Base-by-base conservation (phyloP, 2,888 invertebrate genomes). In the Caenorhabditis sulstoni region DNA sequence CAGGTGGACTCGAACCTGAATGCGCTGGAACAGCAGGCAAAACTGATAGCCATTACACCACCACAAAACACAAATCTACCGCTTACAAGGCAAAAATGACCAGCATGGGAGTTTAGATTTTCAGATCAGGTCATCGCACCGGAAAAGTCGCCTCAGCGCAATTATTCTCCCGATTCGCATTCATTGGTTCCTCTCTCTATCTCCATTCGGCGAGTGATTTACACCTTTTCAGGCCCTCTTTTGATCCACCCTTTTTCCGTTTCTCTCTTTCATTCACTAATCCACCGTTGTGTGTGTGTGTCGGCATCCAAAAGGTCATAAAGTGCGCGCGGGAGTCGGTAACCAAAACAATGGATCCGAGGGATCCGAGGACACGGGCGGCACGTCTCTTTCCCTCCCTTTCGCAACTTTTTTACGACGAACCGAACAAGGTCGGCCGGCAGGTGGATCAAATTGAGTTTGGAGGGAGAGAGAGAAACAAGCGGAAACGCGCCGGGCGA, bases 331-430 rank as follows among this genome's bases (percentile, higher is more conserved):
- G 47, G 47, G 23, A 35, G 53, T 45, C 29, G 55, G 58, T 29
- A 61, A 64, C 35, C 64, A 64, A 73, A 73, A 73, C 73, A 73
- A 73, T 73, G 64, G 23, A 20, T 8, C 16, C 16, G 20, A 50
- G 53, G 20, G 41, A 41, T 53, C 29, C 52, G 58, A 52, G 59
- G 59, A 52, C 59, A 52, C 16, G 18, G 29, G 29, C 23, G 61
- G 53, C 70, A 61, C 53, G 62, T 55, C 62, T 55, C n/a, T 55
- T 62, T 47, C 55, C 45, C 47, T 64, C 57, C 50, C 58, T 50
- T 65, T 58, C 22, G 47, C 66, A 73, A 73, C 73, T 65, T 73
- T 71, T 71, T 73, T 73, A 73, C 37, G 73, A 73, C 55, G 37
- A 62, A 62, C 62, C 62, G 55, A 71, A 67, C 67, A 70, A 70